Evolutionary conservation across 2,797 vertebrate species (phyloP).

Genomic region (Meriones psammophilus): DNA sequence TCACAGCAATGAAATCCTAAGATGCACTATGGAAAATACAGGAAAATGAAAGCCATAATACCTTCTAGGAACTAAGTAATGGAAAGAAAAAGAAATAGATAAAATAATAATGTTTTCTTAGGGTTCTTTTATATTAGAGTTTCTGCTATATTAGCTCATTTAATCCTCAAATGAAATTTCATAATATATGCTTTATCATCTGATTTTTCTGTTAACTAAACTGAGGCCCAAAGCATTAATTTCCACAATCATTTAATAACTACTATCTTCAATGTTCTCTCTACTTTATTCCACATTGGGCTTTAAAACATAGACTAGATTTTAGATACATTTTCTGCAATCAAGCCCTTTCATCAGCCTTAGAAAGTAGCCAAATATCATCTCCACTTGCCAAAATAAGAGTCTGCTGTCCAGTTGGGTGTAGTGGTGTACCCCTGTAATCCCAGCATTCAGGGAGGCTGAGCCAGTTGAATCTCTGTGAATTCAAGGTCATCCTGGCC

Average conservation of each 20-base stretch:
- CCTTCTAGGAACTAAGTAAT: background rate
- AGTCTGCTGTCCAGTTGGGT: too few relatives aligned
- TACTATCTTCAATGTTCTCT: background rate
- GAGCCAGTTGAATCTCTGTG: too few relatives aligned
- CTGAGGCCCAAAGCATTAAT: background rate
- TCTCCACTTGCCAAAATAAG: background rate
- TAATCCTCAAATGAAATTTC: background rate
- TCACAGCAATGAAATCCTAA: too few relatives aligned
- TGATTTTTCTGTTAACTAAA: conserved; percentile 8
- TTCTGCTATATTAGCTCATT: background rate
- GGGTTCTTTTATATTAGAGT: background rate
- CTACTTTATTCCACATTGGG: background rate
- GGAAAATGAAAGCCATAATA: background rate
- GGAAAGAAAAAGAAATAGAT: background rate
- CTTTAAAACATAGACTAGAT: conserved; percentile 11
- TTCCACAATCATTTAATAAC: background rate
- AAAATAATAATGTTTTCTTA: background rate
- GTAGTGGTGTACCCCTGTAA: too few relatives aligned
- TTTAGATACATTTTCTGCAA: background rate
- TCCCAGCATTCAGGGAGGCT: too few relatives aligned
- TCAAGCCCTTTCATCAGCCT: background rate
- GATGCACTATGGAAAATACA: background rate
- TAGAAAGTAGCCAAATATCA: background rate
- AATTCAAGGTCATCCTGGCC: too few relatives aligned
- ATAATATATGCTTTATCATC: background rate